Percentiles rank a stretch among this genome's conserved stretches.
Evolutionary conservation across 1,140 invertebrate species (phyloP).

Genomic region (Drosophila lini): DNA sequence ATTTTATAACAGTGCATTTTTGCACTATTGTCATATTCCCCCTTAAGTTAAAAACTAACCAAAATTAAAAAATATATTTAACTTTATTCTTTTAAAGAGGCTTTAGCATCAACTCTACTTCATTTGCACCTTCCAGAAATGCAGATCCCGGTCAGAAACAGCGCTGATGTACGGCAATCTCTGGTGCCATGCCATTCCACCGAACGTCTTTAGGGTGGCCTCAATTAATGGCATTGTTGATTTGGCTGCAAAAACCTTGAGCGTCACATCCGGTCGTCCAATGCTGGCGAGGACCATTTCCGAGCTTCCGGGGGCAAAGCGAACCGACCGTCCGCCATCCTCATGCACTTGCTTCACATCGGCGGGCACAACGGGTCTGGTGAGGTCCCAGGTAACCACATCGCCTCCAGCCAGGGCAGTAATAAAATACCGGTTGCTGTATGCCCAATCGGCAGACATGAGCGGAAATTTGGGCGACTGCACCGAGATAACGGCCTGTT

Average conservation of each 20-base stretch:
- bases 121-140: slow-evolving; percentile 87
- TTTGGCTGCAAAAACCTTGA: slow-evolving; percentile 87
- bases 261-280: slow-evolving; percentile 86
- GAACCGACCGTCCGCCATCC: slow-evolving; percentile 86
- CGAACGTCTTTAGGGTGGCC: slow-evolving; percentile 85
- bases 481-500: slow-evolving; percentile 89
- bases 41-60: not conserved
- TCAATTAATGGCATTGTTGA: slow-evolving; percentile 86
- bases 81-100: slow-evolving; percentile 8
- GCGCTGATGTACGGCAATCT: slow-evolving; percentile 87
- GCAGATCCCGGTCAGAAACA: slow-evolving; percentile 87
- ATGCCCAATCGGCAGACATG: slow-evolving; percentile 89
- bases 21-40: too few species aligned
- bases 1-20: too few species aligned
- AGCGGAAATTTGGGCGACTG: slow-evolving; percentile 88
- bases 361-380: slow-evolving; percentile 86
- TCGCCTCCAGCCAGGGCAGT: slow-evolving; percentile 87
- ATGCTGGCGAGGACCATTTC: slow-evolving; percentile 86
- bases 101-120: slow-evolving; percentile 82
- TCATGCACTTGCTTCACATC: slow-evolving; percentile 86
- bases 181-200: slow-evolving; percentile 88
- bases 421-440: slow-evolving; percentile 87
- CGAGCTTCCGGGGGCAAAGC: slow-evolving; percentile 86
- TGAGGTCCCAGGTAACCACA: slow-evolving; percentile 87
- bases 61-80: not conserved